Conservation (phyloP, 1,140 invertebrate genomes). For the Drosophila varians region DNA sequence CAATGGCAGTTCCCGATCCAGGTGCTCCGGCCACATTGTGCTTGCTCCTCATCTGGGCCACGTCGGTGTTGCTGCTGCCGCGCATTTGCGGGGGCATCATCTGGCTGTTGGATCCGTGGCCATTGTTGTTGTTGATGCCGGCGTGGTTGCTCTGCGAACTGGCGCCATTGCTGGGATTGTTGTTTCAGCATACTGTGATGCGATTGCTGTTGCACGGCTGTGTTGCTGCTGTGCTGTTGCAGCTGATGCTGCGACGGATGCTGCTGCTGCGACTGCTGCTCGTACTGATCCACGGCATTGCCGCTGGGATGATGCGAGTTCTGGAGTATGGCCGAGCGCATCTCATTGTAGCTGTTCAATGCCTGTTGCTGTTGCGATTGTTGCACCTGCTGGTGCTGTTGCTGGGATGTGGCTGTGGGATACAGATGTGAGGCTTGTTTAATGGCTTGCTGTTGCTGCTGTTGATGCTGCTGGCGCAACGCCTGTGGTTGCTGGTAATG, state of each 20-base stretch:
- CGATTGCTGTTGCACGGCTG: constrained; percentile 35
- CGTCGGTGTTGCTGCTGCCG: constrained; percentile 27
- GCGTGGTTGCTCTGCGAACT: constrained; percentile 26
- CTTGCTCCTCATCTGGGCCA: constrained; percentile 39
- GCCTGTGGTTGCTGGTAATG: constrained; percentile 65
- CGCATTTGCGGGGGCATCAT: constrained; percentile 46
- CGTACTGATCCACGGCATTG: constrained; percentile 53
- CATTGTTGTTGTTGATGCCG: constrained; percentile 56
- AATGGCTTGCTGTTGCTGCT: constrained; percentile 81
- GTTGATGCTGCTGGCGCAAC: constrained; percentile 61
- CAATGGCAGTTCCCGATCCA: constrained; percentile 2
- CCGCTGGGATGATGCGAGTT: constrained; percentile 82
- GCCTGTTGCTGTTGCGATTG: constrained; percentile 53
- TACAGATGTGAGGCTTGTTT: constrained; percentile 84
- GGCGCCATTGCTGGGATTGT: constrained; percentile 54
- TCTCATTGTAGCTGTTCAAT: constrained; percentile 72
- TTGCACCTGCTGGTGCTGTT: constrained; percentile 60
- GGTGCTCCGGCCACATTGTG: constrained; percentile 17
- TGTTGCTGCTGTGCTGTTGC: constrained; percentile 40
- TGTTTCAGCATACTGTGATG: constrained; percentile 52
- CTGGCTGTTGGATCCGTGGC: constrained; percentile 37
- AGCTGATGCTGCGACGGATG: constrained; percentile 48
- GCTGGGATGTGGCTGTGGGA: constrained; percentile 64
- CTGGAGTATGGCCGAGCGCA: constrained; percentile 79
- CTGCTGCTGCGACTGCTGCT: constrained; percentile 36